A percentile compares a stretch with the other conserved stretches of the same genome.
Evolutionary conservation across 2,797 vertebrate genomes (phyloP).

Genomic region (Microctenopoma steveboyesi): DNA sequence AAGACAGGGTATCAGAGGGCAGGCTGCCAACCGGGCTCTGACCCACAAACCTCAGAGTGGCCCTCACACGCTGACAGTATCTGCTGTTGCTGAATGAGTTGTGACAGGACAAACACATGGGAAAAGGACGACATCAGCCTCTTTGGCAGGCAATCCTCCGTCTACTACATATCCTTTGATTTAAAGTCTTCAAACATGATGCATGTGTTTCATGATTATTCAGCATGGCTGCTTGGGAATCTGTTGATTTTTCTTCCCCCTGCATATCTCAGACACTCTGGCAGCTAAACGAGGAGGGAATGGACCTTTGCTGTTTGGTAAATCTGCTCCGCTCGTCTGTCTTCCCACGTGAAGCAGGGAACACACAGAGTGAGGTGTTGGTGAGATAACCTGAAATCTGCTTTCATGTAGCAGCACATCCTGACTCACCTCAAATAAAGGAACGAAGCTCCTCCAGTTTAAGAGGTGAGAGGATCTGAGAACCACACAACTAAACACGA

Average conservation of each 20-base stretch:
- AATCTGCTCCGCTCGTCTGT: background rate
- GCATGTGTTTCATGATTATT: background rate
- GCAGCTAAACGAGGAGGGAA: background rate
- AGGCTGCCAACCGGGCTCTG: slow-evolving; percentile 23
- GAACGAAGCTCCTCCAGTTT: background rate
- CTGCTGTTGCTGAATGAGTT: background rate
- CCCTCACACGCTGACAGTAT: slow-evolving; percentile 4
- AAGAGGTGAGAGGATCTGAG: background rate
- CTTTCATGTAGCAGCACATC: slow-evolving; percentile 2
- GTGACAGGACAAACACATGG: background rate
- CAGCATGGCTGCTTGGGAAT: slow-evolving; percentile 6
- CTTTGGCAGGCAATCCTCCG: background rate
- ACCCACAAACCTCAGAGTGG: slow-evolving; percentile 45
- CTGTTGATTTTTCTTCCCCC: background rate
- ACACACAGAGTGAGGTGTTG: background rate
- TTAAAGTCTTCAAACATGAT: background rate
- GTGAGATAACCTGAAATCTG: background rate
- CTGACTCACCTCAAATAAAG: slow-evolving; percentile 7
- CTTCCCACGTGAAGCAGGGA: background rate
- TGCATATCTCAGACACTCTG: slow-evolving; percentile 9
- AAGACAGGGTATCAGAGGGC: slow-evolving; percentile 17
- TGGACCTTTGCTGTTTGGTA: background rate
- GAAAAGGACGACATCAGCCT: background rate
- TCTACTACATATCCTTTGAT: background rate
- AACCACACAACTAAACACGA: background rate